Conservation (phyloP, 2,797 vertebrate genomes). For the Craterocephalus amniculus region DNA sequence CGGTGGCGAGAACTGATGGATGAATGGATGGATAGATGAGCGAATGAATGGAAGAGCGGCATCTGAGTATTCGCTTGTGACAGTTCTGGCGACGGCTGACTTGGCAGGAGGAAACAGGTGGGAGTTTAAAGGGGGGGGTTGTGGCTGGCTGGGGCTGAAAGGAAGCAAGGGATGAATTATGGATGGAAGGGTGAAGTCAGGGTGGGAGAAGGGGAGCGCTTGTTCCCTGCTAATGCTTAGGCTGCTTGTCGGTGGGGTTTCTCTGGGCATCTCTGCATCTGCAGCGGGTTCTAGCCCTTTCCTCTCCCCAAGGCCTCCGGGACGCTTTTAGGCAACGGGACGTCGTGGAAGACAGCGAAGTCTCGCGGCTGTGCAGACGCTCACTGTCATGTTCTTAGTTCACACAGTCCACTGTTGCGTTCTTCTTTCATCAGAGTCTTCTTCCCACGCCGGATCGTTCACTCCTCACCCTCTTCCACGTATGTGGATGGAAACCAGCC, state of each 20-base stretch:
- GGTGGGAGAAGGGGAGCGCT: constrained; percentile 9
- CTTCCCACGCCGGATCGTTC: constrained; percentile 22
- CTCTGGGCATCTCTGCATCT: constrained; percentile 52
- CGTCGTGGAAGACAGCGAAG: constrained; percentile 25
- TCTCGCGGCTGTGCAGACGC: constrained; percentile 25
- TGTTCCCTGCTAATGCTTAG: constrained; percentile 60
- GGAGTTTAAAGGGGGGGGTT: constrained; percentile 20
- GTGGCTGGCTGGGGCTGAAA: constrained; percentile 30
- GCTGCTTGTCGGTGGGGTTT: constrained; percentile 64
- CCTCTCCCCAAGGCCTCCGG: constrained; percentile 49
- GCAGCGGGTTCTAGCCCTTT: constrained; percentile 31
- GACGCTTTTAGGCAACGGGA: constrained; percentile 41
- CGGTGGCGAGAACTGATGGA: not conserved
- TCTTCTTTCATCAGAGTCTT: constrained; percentile 13
- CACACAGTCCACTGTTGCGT: constrained; percentile 27
- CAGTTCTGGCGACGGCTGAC: constrained; percentile 45
- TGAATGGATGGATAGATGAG: constrained; percentile 49
- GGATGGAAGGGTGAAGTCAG: constrained; percentile 42
- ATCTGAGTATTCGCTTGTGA: constrained; percentile 67
- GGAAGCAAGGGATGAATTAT: constrained; percentile 52
- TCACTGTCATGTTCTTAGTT: constrained; percentile 19
- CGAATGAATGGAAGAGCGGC: constrained; percentile 50
- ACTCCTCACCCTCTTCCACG: constrained; percentile 94
- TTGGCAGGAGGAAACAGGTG: constrained; percentile 61
- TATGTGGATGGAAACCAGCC: constrained; percentile 99